Evolutionary conservation across 2,797 vertebrate species (phyloP).

Genomic region (Uromys caudimaculatus): DNA sequence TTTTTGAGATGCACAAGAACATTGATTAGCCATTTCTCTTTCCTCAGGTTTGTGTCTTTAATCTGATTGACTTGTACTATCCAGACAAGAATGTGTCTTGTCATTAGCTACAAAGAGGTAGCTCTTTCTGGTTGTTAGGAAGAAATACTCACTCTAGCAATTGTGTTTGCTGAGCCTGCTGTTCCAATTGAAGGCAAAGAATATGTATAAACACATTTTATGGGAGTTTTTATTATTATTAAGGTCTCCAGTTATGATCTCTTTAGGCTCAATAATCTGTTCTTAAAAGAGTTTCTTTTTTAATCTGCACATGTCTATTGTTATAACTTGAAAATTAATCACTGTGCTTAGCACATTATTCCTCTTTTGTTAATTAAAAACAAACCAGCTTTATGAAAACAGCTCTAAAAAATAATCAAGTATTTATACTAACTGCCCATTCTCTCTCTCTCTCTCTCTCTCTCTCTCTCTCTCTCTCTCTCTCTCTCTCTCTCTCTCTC

Average conservation of each 20-base stretch:
- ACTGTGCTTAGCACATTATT: conserved; percentile 19
- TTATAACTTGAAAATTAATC: conserved; percentile 54
- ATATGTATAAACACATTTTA: conserved; percentile 49
- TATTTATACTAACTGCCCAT: neutral
- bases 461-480: neutral
- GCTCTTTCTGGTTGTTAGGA: conserved; percentile 7
- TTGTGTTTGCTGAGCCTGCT: neutral
- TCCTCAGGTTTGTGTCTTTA: neutral
- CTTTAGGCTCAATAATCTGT: neutral
- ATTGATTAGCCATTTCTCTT: conserved; percentile 48
- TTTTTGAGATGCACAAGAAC: neutral
- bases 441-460: neutral
- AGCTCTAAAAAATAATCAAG: neutral
- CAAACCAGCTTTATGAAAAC: conserved; percentile 42
- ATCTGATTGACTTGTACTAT: conserved; percentile 18
- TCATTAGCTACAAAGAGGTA: neutral
- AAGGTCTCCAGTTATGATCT: conserved; percentile 35
- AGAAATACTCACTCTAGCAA: conserved; percentile 38
- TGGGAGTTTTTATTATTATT: conserved; percentile 32
- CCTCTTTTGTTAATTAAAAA: conserved; percentile 62
- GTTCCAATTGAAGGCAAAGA: conserved; percentile 44
- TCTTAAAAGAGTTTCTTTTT: neutral
- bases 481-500: neutral
- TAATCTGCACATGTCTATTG: neutral
- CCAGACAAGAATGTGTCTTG: neutral